These are phyloP conservation scores for Penaeus vannamei DNA, from an alignment of 1,140 invertebrate genomes.

Conservation along the genomic window DNA sequence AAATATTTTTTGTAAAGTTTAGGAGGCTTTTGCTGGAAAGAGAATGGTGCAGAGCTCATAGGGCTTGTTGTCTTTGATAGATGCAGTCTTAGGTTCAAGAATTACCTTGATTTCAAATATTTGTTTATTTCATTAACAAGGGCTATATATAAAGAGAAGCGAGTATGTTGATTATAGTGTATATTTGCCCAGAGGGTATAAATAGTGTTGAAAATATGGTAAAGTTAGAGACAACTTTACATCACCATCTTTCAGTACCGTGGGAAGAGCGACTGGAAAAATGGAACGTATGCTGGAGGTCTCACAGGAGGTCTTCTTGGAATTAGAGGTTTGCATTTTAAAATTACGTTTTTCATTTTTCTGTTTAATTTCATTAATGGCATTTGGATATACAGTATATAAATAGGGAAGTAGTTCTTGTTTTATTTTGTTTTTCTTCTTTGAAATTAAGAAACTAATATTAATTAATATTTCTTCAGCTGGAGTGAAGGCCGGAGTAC, in stretches of 20 bases:
- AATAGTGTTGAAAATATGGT: not conserved
- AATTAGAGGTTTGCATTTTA: constrained; percentile 81
- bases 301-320: constrained; percentile 96
- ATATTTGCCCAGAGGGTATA: not conserved
- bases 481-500: constrained; percentile 90
- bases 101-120: no score
- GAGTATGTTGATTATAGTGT: not conserved
- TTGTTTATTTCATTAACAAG: no score
- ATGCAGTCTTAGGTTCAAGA: no score
- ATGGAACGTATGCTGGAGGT: constrained; percentile 94
- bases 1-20: no score
- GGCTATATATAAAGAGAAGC: no score
- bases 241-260: constrained; percentile 78
- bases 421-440: not conserved
- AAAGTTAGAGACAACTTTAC: constrained; percentile 49
- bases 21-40: no score
- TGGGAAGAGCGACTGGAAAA: constrained; percentile 96
- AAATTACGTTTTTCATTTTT: constrained; percentile 47
- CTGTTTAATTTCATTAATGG: constrained; percentile 37
- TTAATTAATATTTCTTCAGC: constrained; percentile 78
- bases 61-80: no score
- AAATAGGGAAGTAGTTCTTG: no score
- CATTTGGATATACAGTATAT: not conserved
- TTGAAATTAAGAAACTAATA: constrained; percentile 10
- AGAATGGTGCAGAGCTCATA: no score